Evolutionary conservation across 2,113 vertebrate genomes (phyloP), one percentile per base, ranked within the genome.

Genomic region (Chloropsis hardwickii): DNA sequence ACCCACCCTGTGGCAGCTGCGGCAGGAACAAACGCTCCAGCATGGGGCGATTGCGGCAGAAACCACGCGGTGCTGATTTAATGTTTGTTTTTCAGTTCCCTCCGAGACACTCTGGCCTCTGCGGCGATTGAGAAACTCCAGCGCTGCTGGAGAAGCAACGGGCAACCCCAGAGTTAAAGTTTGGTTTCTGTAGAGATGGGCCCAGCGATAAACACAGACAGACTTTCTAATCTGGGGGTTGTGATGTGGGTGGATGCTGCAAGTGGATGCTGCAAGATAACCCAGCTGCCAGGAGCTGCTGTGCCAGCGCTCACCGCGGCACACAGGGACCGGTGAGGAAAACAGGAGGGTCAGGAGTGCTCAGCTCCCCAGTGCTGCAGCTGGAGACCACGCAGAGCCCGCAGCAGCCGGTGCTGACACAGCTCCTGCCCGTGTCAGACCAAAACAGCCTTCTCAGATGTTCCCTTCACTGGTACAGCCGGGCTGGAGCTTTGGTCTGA

Each of bases 1-100:
- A 4, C 14, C 2, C 24, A 16, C 29, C 71, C 10, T 0, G 2
- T 51, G 58, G 72, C 64, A 6, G 19, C 9, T 3, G 29, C 1
- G 0, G 33, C 4, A 1, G 0, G 10, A 62, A 24, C 54, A 39
- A 44, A n/a, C 39, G 2, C 42, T 11, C 15, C 37, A 21, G 39
- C 66, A 0, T 0, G 15, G 81, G 54, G 17, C 1, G 7, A 50
- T 22, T 37, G 58, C 69, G 9, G 86, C 51, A 29, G 37, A 15
- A 61, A 11, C n/a, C 60, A 28, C 13, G 2, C 11, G 61, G 5
- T 0, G 2, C 61, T 50, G 47, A 20, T 44, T 8, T 19, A 16
- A 5, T 10, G 50, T 40, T 74, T 66, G 86, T 20, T 61, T 73
- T 65, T 10, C 54, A 12, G 9, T 14, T 37, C 44, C 28, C 23